A percentile compares a stretch with the other conserved stretches of the same genome.
Evolutionary conservation across 1,140 invertebrate genomes (phyloP).

Genomic region (Drosophila nigromelanica): DNA sequence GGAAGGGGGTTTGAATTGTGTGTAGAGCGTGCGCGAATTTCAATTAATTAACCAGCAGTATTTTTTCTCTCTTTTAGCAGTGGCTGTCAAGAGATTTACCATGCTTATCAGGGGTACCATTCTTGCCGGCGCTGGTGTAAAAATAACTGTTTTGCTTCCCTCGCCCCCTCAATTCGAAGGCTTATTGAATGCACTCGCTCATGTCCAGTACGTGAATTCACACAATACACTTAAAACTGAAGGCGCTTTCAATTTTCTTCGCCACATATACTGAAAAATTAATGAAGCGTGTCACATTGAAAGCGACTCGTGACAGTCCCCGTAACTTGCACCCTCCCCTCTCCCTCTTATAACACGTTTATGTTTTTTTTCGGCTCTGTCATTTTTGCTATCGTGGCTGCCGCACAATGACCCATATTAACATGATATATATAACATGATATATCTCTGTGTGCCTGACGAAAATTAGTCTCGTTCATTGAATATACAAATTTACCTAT

Average conservation of each 20-base stretch:
- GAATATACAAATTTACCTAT: slow-evolving; percentile 33
- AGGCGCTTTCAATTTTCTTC: slow-evolving; percentile 47
- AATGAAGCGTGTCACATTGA: slow-evolving; percentile 71
- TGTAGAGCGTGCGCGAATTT: slow-evolving; percentile 55
- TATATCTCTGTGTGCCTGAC: slow-evolving; percentile 12
- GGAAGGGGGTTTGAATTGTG: slow-evolving; percentile 39
- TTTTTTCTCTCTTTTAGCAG: background rate
- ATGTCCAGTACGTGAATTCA: background rate
- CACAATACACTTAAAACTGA: background rate
- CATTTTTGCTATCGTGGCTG: slow-evolving; percentile 62
- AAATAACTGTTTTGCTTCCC: slow-evolving; percentile 49
- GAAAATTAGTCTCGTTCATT: slow-evolving; percentile 53
- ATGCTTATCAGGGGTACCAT: slow-evolving; percentile 63
- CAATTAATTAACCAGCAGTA: slow-evolving; percentile 70
- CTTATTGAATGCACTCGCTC: slow-evolving; percentile 22
- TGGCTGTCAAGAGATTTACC: slow-evolving; percentile 61
- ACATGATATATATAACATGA: slow-evolving; percentile 17
- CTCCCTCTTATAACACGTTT: slow-evolving; percentile 9
- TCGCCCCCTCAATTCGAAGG: background rate
- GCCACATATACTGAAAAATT: slow-evolving; percentile 43
- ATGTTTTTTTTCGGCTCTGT: slow-evolving; percentile 50
- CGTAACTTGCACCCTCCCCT: background rate
- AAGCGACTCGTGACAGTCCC: slow-evolving; percentile 42
- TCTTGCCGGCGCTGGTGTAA: slow-evolving; percentile 46
- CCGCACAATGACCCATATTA: slow-evolving; percentile 71